phyloP scores from a whole-genome alignment of 2,113 vertebrate genomes.

The Electrona antarctica region DNA sequence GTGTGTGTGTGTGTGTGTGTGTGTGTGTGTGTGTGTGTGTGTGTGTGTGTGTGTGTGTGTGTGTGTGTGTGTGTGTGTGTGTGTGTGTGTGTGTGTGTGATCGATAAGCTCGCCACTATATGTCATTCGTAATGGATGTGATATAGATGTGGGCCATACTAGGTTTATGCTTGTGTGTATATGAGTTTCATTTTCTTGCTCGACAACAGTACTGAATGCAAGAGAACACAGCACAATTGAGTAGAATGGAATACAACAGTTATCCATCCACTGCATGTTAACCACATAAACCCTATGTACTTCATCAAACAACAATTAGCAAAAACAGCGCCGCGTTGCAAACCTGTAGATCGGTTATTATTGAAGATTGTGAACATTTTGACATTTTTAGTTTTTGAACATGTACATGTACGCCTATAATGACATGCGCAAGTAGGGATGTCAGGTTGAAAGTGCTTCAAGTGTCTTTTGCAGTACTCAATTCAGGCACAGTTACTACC shows the following conservation, averaged over 20 bases:
- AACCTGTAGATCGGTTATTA: neutral
- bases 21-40: constrained; percentile 47
- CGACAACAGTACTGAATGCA: neutral
- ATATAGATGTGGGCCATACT: neutral
- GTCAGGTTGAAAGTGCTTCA: no score
- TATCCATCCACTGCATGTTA: no score
- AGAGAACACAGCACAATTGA: neutral
- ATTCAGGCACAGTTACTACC: neutral
- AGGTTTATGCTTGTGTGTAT: neutral
- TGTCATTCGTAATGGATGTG: constrained; percentile 43
- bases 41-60: no score
- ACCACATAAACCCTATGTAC: no score
- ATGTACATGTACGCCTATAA: no score
- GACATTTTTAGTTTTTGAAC: no score
- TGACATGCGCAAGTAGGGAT: no score
- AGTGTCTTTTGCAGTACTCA: neutral
- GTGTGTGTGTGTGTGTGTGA: constrained; percentile 37
- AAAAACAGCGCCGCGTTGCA: neutral
- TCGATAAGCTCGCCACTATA: constrained; percentile 50
- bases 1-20: constrained; percentile 52
- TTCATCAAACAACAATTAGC: neutral
- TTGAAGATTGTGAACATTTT: neutral
- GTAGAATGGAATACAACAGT: neutral
- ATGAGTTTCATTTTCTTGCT: neutral
- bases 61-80: no score